Percentiles rank a stretch among this genome's conserved stretches.
Conservation (phyloP, 37 sponge, comb jelly and placozoan genomes). For the Cladorhizidae sp. region DNA sequence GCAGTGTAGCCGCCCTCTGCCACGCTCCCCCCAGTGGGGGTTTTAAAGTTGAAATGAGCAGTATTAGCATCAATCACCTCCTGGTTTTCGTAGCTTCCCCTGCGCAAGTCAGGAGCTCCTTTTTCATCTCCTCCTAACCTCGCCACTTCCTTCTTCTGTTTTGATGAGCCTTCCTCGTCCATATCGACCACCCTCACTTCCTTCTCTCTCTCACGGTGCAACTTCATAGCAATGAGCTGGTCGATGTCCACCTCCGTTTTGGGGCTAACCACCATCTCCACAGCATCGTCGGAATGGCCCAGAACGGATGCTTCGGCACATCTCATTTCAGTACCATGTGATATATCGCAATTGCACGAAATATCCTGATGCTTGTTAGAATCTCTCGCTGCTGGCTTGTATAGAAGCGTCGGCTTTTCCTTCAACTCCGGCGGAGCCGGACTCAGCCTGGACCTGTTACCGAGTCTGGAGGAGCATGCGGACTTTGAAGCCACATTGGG, state of each 20-base stretch:
- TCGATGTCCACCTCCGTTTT: slow-evolving; percentile 19
- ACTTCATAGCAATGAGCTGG: not conserved
- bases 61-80: too few relatives aligned
- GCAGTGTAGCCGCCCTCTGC: not conserved
- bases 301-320: too few relatives aligned
- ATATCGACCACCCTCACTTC: not conserved
- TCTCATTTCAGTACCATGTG: too few relatives aligned
- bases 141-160: not conserved
- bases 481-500: too few relatives aligned
- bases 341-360: too few relatives aligned
- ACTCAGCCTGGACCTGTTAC: not conserved
- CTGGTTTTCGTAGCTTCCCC: not conserved
- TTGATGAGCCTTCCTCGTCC: too few relatives aligned
- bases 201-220: not conserved
- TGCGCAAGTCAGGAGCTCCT: not conserved
- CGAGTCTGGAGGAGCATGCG: too few relatives aligned
- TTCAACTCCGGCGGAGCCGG: not conserved
- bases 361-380: too few relatives aligned
- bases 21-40: too few relatives aligned
- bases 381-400: too few relatives aligned
- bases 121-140: not conserved
- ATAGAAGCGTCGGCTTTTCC: not conserved
- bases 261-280: not conserved
- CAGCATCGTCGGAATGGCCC: not conserved
- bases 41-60: too few relatives aligned